These are phyloP conservation scores for Acipenser oxyrinchus DNA, from an alignment of 2,797 vertebrate species.

Conservation along the genomic window DNA sequence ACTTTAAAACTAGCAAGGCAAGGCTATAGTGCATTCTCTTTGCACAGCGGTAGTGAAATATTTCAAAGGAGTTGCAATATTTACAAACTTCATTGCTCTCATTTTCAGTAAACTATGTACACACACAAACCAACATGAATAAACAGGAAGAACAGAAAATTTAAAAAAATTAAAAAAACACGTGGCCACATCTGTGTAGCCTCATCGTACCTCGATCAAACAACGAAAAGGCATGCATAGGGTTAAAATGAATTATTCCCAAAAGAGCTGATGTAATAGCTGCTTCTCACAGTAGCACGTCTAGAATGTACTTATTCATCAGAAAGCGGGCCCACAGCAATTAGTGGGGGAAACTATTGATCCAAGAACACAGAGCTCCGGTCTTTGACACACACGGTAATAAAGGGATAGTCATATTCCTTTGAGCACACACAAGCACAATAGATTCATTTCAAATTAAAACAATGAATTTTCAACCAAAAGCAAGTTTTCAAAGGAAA, in stretches of 20 bases:
- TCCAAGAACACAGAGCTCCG: background rate
- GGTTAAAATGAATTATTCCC: background rate
- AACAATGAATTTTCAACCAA: background rate
- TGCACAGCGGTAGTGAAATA: too few species aligned
- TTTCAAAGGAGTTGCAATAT: too few species aligned
- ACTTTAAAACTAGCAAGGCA: too few species aligned
- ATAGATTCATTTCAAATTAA: background rate
- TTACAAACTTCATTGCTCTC: too few species aligned
- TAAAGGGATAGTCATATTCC: background rate
- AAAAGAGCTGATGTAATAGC: constrained; percentile 1
- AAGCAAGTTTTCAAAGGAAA: too few species aligned
- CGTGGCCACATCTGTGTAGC: too few species aligned
- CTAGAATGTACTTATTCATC: constrained; percentile 6
- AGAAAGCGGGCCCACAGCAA: constrained; percentile 3
- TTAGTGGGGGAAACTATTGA: constrained; percentile 9
- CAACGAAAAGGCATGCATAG: background rate
- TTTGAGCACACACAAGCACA: background rate
- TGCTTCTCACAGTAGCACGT: background rate
- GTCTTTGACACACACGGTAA: background rate
- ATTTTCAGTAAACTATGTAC: too few species aligned
- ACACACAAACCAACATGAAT: too few species aligned
- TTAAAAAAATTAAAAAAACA: too few species aligned
- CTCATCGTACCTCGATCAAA: background rate
- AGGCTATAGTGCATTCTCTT: too few species aligned
- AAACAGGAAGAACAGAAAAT: too few species aligned